Conservation (phyloP, 2,113 vertebrate genomes). For the Syrmaticus mikado region DNA sequence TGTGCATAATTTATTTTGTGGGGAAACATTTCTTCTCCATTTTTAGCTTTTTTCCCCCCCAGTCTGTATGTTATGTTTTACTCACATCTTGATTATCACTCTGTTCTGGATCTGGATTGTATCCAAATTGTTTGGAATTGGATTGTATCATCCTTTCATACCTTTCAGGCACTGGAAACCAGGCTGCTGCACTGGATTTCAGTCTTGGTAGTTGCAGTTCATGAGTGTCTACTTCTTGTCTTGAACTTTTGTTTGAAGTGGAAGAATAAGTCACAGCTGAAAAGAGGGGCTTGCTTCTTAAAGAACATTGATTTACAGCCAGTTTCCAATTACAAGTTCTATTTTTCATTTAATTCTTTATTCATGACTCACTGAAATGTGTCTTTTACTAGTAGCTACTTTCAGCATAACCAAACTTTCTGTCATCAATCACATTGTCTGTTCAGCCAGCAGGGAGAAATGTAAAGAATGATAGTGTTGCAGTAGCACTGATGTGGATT, state of each 20-base stretch:
- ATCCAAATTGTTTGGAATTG: too few species aligned
- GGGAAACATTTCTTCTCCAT: neutral
- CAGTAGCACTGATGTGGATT: neutral
- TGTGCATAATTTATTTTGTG: neutral
- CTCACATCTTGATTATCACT: neutral
- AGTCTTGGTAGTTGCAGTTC: neutral
- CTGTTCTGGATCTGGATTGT: neutral
- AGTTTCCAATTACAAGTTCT: neutral
- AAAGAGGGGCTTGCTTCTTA: neutral
- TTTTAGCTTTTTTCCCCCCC: neutral
- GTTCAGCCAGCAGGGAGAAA: slow-evolving; percentile 9
- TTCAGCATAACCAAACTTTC: slow-evolving; percentile 5
- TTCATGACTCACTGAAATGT: neutral
- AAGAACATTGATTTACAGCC: neutral
- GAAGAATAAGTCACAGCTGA: neutral
- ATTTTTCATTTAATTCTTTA: neutral
- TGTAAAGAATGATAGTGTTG: neutral
- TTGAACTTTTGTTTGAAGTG: neutral
- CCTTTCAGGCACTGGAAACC: neutral
- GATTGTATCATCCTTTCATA: neutral
- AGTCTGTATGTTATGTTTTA: neutral
- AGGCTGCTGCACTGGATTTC: neutral
- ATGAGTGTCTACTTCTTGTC: fast-evolving
- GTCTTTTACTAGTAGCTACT: neutral
- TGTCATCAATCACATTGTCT: neutral